These are phyloP conservation scores for Oreochromis spilurus DNA, from an alignment of 2,113 vertebrate species.

Conservation along the genomic window DNA sequence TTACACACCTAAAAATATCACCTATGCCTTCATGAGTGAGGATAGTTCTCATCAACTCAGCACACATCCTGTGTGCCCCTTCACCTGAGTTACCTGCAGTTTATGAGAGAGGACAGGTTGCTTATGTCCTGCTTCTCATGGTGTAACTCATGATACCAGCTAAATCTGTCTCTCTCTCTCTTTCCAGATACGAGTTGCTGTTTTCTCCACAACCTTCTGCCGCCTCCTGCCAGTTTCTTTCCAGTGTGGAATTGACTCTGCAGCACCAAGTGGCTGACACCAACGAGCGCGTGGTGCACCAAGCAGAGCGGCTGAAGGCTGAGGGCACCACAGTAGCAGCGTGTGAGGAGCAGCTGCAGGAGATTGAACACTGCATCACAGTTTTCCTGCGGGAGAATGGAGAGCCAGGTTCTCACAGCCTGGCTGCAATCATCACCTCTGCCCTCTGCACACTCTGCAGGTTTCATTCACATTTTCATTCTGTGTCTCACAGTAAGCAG, in stretches of 20 bases:
- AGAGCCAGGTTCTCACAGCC: slow-evolving; percentile 85
- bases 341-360: slow-evolving; percentile 94
- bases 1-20: neutral
- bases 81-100: neutral
- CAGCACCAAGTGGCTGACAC: slow-evolving; percentile 88
- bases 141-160: neutral
- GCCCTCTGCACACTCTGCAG: slow-evolving; percentile 90
- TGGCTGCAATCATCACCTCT: slow-evolving; percentile 90
- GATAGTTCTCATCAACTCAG: accelerated
- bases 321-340: slow-evolving; percentile 83
- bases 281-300: slow-evolving; percentile 83
- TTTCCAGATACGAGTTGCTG: slow-evolving; percentile 85
- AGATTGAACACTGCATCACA: slow-evolving; percentile 93
- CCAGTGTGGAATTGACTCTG: slow-evolving; percentile 84
- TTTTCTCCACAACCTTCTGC: slow-evolving; percentile 86
- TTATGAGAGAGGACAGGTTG: neutral
- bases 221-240: slow-evolving; percentile 83
- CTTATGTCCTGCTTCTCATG: neutral
- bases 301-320: slow-evolving; percentile 89
- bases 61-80: neutral
- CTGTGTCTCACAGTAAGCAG: neutral
- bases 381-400: slow-evolving; percentile 91
- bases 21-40: neutral
- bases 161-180: neutral
- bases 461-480: slow-evolving; percentile 48